These are phyloP conservation scores for Lycophotia porphyrea DNA, from an alignment of 2,888 invertebrate genomes.

Conservation along the genomic window DNA sequence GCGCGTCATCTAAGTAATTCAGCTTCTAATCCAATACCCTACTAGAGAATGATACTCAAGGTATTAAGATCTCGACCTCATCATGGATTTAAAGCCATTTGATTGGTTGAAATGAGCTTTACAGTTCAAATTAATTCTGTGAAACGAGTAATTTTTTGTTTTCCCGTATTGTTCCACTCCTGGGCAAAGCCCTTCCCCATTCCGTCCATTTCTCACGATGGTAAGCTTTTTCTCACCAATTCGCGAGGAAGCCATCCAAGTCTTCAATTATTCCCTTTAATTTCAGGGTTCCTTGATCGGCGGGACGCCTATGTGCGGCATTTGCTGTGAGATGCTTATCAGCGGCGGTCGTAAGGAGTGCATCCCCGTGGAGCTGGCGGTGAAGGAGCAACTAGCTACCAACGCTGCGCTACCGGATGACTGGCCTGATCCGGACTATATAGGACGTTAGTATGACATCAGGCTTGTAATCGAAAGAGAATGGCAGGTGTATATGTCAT, in stretches of 20 bases:
- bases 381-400: constrained; percentile 58
- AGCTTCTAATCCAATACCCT: neutral
- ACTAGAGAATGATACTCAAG: neutral
- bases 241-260: neutral
- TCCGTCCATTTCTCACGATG: too few relatives aligned
- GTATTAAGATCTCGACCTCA: neutral
- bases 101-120: neutral
- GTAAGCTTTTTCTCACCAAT: too few relatives aligned
- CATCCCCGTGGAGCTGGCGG: constrained; percentile 79
- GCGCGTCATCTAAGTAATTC: neutral
- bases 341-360: constrained; percentile 62
- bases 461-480: neutral
- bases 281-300: constrained; percentile 74
- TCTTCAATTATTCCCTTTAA: neutral
- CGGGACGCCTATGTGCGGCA: constrained; percentile 74
- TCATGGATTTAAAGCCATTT: neutral
- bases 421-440: constrained; percentile 79
- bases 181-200: too few relatives aligned
- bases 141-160: too few relatives aligned
- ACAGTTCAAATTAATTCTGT: neutral
- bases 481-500: neutral
- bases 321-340: constrained; percentile 75
- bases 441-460: constrained; percentile 77
- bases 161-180: too few relatives aligned
- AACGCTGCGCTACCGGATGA: constrained; percentile 62